Evolutionary conservation across 1,140 invertebrate species (phyloP), one percentile per base, ranked within the genome.

Genomic region (Chlorops oryzae): DNA sequence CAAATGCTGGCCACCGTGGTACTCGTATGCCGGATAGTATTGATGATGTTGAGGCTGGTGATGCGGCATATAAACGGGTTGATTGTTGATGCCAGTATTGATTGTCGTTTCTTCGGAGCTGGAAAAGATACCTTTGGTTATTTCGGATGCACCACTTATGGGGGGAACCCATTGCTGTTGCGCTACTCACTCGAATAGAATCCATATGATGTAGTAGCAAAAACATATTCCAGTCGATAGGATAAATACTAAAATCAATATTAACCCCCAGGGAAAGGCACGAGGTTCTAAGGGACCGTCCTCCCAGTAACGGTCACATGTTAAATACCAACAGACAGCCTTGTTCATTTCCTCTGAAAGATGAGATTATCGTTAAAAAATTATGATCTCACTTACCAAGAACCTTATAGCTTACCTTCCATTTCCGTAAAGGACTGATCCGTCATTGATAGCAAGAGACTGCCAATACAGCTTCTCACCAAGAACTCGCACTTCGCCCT

Each of bases 271-370:
- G 10, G 88, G 87, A 67, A 89, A 90, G 51, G 81, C 82, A 52
- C 84, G 77, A 18, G 83, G 79, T 57, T 86, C 83, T 44, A 83
- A 77, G 52, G 83, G 83, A 4, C 85, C 82, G 66, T 90, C 87
- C 69, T 90, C 87, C 88, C 88, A 92, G 73, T 92, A 95, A 40
- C 86, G 82, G 65, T 92, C 88, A 70, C 92, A 95, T 49, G 88
- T 91, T 55, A 94, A 75, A 72, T 91, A 93, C 83, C 89, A 92
- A 69, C 91, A 95, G 41, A 93, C 83, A 9, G 86, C 87, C 59
- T 86, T 81, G 65, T 91, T 87, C 67, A 93, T 78, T 63, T 91
- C 87, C 63, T 87, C 90, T 92, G 61, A 32, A 41, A 28, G 21
- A 48, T 28, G 6, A 39, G 32, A 37, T 5, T 22, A 13, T 37